A percentile compares a stretch with the other conserved stretches of the same genome.
Conservation (phyloP, 1,140 invertebrate species). For the Oncopodura yosiiana region DNA sequence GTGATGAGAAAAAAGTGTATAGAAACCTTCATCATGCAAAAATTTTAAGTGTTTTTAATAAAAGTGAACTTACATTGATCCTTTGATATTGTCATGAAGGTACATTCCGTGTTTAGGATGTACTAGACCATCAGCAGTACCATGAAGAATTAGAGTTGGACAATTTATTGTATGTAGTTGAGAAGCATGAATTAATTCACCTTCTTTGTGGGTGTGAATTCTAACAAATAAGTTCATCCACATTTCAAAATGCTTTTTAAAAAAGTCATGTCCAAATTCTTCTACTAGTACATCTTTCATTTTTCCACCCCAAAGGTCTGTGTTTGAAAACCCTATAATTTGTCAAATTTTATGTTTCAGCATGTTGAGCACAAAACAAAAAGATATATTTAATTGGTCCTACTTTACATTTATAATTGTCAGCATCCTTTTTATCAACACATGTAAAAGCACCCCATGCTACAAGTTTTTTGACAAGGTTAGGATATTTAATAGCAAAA, state of each 20-base stretch:
- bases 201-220: conserved; percentile 33
- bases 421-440: conserved; percentile 38
- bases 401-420: conserved; percentile 22
- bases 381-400: background rate
- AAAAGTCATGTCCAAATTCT: conserved; percentile 41
- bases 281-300: conserved; percentile 39
- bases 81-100: conserved; percentile 53
- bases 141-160: conserved; percentile 69
- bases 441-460: conserved; percentile 41
- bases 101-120: conserved; percentile 57
- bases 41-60: too few relatives aligned
- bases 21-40: background rate
- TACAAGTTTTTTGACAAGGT: conserved; percentile 38
- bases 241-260: conserved; percentile 31
- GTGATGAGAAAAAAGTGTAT: background rate
- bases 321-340: conserved; percentile 36
- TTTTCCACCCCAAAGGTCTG: conserved; percentile 39
- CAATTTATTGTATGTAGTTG: conserved; percentile 46
- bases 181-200: conserved; percentile 42
- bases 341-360: background rate
- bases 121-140: conserved; percentile 65
- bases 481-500: conserved; percentile 38
- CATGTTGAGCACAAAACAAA: background rate
- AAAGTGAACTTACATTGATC: conserved; percentile 55
- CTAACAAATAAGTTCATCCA: conserved; percentile 40